Conservation (phyloP, 1,140 invertebrate genomes). For the Trachelipus rathkii region DNA sequence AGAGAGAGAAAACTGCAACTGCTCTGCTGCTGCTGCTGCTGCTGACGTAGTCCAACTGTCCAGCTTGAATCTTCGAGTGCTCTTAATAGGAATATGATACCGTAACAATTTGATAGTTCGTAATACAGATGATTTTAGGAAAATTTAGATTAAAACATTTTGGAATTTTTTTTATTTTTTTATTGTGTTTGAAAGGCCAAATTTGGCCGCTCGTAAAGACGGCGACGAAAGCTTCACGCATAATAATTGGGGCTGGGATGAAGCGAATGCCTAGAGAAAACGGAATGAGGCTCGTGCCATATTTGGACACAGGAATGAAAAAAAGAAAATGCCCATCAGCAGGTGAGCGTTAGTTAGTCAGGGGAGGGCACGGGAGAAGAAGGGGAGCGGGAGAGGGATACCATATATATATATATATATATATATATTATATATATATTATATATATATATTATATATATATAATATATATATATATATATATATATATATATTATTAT, state of each 20-base stretch:
- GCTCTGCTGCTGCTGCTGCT: too few relatives aligned
- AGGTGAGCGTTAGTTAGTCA: constrained; percentile 11
- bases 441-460: not conserved
- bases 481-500: too few relatives aligned
- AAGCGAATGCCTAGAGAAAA: constrained; percentile 8
- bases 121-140: too few relatives aligned
- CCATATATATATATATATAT: constrained; percentile 20
- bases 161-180: too few relatives aligned
- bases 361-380: not conserved
- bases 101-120: too few relatives aligned
- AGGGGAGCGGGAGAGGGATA: not conserved
- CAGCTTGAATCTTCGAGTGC: too few relatives aligned
- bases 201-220: not conserved
- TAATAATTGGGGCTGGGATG: too few relatives aligned
- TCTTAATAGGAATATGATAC: too few relatives aligned
- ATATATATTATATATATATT: constrained; percentile 19
- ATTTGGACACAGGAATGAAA: constrained; percentile 1
- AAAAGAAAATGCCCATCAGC: constrained; percentile 11
- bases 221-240: not conserved
- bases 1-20: too few relatives aligned
- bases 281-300: constrained; percentile 10
- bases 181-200: too few relatives aligned
- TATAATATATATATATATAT: not conserved
- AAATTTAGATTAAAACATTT: too few relatives aligned
- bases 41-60: too few relatives aligned